Evolutionary conservation across 2,888 invertebrate genomes (phyloP), one percentile per base, ranked within the genome.

Genomic region (Anodontia alba): DNA sequence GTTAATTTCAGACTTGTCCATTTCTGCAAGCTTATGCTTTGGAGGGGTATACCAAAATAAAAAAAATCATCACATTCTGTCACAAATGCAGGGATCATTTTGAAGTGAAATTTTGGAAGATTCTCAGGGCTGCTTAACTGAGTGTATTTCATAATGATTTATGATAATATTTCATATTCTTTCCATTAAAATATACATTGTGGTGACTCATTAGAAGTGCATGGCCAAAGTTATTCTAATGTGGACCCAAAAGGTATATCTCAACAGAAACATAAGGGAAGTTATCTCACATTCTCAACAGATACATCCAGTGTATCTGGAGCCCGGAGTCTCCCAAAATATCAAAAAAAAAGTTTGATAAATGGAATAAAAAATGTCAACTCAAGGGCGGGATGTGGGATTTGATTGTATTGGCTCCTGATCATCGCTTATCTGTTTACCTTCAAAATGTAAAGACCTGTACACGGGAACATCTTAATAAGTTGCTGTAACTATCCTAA

Each of bases 221-320:
- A n/a, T n/a, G n/a, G n/a, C n/a, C n/a, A 20, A 49, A 49, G 49
- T 49, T 10, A 20, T 49, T 49, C 12, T 20, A 49, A 49, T 49
- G 49, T 49, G 49, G 49, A 17, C 49, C 49, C 69, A 23, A 69
- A 38, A 42, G n/a, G 43, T 69, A 69, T 69, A 73, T 29, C 1
- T 29, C 46, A 66, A 67, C 43, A 46, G 23, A 49, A 38, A 69
- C 23, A 29, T n/a, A 43, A 73, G 67, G 10, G 67, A 57, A 43
- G 67, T 29, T 17, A 73, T 42, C 33, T 73, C 66, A 62, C 42
- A 73, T 23, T 46, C 29, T n/a, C 29, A 15, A 7, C 66, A 46
- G 33, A 20, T 68, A 42, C 42, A 42, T 10, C 42, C 42, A 42
- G 42, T 42, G 7, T 42, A 42, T 42, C 49, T 49, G 49, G n/a